Evolutionary conservation across 2,113 vertebrate genomes (phyloP), one percentile per base, ranked within the genome.

Genomic region (Cyprinodon tularosa): DNA sequence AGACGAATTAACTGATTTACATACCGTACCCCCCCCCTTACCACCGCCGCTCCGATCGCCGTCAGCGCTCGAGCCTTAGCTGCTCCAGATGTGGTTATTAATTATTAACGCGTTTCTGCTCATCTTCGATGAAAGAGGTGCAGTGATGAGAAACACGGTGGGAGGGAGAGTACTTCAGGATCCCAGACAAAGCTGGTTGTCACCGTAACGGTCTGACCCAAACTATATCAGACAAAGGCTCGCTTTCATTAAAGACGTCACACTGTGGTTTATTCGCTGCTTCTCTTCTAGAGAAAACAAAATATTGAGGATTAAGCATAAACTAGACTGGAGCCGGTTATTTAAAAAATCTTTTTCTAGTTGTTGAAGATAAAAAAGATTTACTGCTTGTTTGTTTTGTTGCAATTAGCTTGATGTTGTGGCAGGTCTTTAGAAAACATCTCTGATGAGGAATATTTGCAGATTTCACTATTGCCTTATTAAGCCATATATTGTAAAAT

Each of bases 101-200:
- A 90, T 85, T 78, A 84, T 91, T 77, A 74, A 91, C 67, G 67
- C 2, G 20, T 37, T 59, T 73, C 57, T 1, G 69, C 81, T 86
- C 86, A 72, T 83, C 47, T 29, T 66, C 3, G 44, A 78, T 78
- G 77, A 86, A 78, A 62, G 74, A 84, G 74, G 74, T 80, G 79
- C 75, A 48, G 83, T 29, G 86, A 82, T 39, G 76, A 69, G 38
- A 77, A 48, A 40, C 22, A 57, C 8, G n/a, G 62, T 37, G 6
- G 42, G 47, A 63, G 53, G 53, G 42, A 80, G 47, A 64, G n/a
- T 40, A 2, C 76, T 5, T 40, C 74, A 22, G 38, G 53, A 76
- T 63, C 4, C 69, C 59, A 89, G 79, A 90, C 83, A 82, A 84
- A 85, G 90, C 80, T 68, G 83, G 84, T 84, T 87, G 84, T 88